A percentile compares a stretch with the other conserved stretches of the same genome.
These are phyloP conservation scores for Diploptera punctata DNA, from an alignment of 2,888 invertebrate genomes.

Conservation along the genomic window DNA sequence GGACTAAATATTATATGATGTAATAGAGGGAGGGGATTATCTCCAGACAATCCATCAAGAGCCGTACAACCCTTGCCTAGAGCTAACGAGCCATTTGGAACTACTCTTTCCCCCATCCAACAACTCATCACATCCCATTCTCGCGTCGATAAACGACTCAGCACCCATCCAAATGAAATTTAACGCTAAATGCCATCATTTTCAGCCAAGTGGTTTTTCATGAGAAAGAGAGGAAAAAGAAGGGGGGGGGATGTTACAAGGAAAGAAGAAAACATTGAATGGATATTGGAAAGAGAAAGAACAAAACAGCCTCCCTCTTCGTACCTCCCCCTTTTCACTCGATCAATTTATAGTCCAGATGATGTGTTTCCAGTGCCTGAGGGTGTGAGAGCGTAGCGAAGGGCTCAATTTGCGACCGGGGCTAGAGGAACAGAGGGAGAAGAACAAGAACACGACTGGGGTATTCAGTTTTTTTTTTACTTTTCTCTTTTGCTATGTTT, in stretches of 20 bases:
- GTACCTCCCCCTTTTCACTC: conserved; percentile 7
- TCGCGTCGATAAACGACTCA: too few relatives aligned
- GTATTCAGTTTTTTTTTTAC: too few relatives aligned
- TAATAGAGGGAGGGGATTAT: too few relatives aligned
- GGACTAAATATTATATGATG: too few relatives aligned
- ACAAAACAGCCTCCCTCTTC: too few relatives aligned
- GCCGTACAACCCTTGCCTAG: conserved; percentile 10
- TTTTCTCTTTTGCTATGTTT: too few relatives aligned
- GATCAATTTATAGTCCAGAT: conserved; percentile 36
- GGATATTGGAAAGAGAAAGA: conserved; percentile 36
- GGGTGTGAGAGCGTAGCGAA: conserved; percentile 1
- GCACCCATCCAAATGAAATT: conserved; percentile 45
- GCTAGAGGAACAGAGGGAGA: too few relatives aligned
- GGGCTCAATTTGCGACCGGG: too few relatives aligned
- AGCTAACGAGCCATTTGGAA: conserved; percentile 37
- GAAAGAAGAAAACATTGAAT: conserved; percentile 32
- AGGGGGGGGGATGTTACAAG: neutral
- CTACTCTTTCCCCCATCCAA: conserved; percentile 18
- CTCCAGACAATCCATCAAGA: conserved; percentile 17
- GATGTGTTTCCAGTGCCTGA: conserved; percentile 33
- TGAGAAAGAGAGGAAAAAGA: neutral
- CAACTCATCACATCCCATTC: conserved; percentile 14
- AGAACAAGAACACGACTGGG: too few relatives aligned
- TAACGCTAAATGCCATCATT: conserved; percentile 45
- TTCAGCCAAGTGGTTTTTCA: conserved; percentile 40